Conservation (phyloP, 92 coral and sea anemone species). For the Parazoanthus atlanticus region DNA sequence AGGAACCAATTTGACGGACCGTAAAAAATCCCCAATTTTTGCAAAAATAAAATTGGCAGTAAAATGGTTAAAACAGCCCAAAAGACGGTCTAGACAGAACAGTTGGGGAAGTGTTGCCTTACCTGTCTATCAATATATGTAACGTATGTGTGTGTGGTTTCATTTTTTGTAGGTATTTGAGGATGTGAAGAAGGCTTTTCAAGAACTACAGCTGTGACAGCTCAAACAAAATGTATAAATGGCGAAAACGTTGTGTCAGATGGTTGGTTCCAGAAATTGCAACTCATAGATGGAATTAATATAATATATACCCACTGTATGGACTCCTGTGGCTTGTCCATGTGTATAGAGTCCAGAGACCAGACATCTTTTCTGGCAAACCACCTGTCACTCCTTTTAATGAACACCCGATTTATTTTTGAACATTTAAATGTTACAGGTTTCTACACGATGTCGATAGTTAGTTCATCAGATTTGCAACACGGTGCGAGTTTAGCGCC, state of each 20-base stretch:
- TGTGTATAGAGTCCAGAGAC: not conserved
- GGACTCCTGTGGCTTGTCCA: not conserved
- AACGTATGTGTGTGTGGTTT: not conserved
- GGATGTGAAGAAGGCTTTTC: conserved; percentile 33
- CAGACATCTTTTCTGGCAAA: too few relatives aligned
- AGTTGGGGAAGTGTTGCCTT: too few relatives aligned
- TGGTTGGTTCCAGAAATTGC: not conserved
- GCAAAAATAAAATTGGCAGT: too few relatives aligned
- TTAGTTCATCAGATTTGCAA: not conserved
- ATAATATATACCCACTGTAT: not conserved
- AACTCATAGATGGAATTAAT: not conserved
- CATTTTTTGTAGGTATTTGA: conserved; percentile 28
- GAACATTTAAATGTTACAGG: not conserved
- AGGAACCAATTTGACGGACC: too few relatives aligned
- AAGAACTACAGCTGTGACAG: conserved; percentile 33
- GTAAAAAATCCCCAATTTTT: too few relatives aligned
- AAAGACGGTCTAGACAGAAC: too few relatives aligned
- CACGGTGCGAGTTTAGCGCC: too few relatives aligned
- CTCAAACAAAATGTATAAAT: not conserved
- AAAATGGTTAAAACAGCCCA: too few relatives aligned
- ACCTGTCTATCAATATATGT: too few relatives aligned
- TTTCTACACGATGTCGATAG: too few relatives aligned
- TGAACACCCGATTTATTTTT: not conserved
- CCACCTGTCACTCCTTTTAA: too few relatives aligned
- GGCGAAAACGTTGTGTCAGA: not conserved